Base-by-base conservation (phyloP, 2,888 invertebrate genomes). In the Crioceris asparagi region DNA sequence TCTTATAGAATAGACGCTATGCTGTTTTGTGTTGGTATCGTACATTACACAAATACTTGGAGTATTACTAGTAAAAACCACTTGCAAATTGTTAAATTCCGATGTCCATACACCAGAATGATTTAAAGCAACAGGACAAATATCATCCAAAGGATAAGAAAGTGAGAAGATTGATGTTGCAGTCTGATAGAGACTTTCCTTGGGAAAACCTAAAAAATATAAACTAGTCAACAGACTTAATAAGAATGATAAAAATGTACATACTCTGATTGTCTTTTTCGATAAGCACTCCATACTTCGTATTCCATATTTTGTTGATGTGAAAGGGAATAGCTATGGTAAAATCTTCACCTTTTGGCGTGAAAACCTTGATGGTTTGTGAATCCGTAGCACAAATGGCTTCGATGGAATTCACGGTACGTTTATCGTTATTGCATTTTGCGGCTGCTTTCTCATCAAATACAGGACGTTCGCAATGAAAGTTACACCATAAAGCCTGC, bases 131-230 rank as follows among this genome's bases (percentile, higher is more conserved):
- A 93, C 75, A 0, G 93, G 93, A 37, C 83, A 80, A 17, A 91
- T 81, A 65, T 94, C 93, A 61, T 94, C 88, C 35, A 93, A 65
- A 0, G 93, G 93, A 70, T 93, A 91, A 1, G 82, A 72, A 39
- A 94, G 65, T 6, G 90, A 88, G 62, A 87, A 94, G 32, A 92
- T 71, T 1, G 83, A 78, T 0, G 92, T 86, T 55, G 84, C 69
- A 0, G 69, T 67, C 33, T 73, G 67, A 34, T 41, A 44, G 18
- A 47, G 39, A 36, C 34, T 41, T 15, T 47, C 45, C 31, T 41
- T 47, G n/a, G 44, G 32, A 34, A 41, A 38, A 43, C 46, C 45
- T 44, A n/a, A n/a, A n/a, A n/a, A n/a, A n/a, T n/a, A n/a, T n/a
- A n/a, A 25, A 27, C 18, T 8, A 7, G 10, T 8, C 10, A 8